phyloP scores from a whole-genome alignment of 2,113 vertebrate genomes.

The Tauraco erythrolophus region DNA sequence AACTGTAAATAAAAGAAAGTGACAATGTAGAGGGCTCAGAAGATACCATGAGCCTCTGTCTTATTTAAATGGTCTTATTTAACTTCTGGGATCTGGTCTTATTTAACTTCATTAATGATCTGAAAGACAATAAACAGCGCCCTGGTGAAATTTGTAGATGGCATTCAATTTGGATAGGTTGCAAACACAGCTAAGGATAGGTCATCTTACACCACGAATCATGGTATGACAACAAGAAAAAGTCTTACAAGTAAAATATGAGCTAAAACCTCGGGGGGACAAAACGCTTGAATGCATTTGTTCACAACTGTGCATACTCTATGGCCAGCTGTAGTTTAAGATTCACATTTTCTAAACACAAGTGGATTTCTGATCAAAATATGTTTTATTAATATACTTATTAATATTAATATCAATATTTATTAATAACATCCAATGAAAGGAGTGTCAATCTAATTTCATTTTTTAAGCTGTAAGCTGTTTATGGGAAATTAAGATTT shows the following conservation, averaged over 20 bases:
- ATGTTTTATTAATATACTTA: background rate
- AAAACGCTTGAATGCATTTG: background rate
- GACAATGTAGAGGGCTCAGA: background rate
- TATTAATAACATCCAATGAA: background rate
- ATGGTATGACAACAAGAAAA: background rate
- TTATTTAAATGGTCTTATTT: background rate
- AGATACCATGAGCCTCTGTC: background rate
- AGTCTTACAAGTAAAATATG: background rate
- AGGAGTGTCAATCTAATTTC: background rate
- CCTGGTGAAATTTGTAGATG: background rate
- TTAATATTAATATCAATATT: no score
- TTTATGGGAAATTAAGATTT: background rate
- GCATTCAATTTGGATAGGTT: background rate
- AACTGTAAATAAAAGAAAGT: background rate
- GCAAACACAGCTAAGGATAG: background rate
- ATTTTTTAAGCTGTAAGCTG: background rate
- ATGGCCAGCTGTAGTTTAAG: background rate
- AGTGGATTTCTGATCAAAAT: background rate
- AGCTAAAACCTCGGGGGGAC: background rate
- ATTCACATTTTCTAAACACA: background rate
- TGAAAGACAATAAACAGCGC: background rate
- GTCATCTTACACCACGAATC: background rate
- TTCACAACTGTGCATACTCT: background rate
- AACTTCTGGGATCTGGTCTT: background rate
- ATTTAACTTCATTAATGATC: background rate